phyloP scores from a whole-genome alignment of 2,797 vertebrate genomes.

The Parauchenoglanis ngamensis region DNA sequence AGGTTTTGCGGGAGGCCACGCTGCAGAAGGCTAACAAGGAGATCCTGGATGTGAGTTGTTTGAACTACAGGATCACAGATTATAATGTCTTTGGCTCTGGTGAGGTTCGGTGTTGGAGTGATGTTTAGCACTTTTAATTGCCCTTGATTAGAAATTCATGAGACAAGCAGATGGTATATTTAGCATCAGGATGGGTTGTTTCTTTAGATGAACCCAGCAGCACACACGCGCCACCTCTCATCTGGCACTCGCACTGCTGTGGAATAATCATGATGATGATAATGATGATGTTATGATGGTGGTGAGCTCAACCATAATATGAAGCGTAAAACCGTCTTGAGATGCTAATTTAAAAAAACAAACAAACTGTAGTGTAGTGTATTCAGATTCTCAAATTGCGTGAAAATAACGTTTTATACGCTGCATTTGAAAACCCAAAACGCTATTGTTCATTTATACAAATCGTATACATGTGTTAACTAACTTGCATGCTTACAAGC shows the following conservation, averaged over 20 bases:
- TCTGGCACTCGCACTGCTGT: not conserved
- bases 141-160: not conserved
- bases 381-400: not conserved
- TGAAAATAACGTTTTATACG: not conserved
- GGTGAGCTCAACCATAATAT: not conserved
- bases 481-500: no score
- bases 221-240: not conserved
- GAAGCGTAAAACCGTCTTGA: not conserved
- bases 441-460: no score
- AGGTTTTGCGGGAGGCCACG: slow-evolving; percentile 93
- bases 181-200: not conserved
- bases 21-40: slow-evolving; percentile 98
- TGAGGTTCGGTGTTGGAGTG: not conserved
- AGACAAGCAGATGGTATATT: not conserved
- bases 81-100: not conserved
- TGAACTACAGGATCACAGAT: not conserved
- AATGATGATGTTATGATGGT: not conserved
- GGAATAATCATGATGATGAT: not conserved
- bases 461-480: no score
- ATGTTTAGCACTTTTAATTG: not conserved
- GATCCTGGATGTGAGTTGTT: slow-evolving; percentile 86
- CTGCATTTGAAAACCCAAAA: not conserved
- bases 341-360: not conserved
- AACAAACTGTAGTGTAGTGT: not conserved
- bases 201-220: not conserved